phyloP scores from a whole-genome alignment of 1,140 invertebrate genomes.

The Drosophila oshimai region DNA sequence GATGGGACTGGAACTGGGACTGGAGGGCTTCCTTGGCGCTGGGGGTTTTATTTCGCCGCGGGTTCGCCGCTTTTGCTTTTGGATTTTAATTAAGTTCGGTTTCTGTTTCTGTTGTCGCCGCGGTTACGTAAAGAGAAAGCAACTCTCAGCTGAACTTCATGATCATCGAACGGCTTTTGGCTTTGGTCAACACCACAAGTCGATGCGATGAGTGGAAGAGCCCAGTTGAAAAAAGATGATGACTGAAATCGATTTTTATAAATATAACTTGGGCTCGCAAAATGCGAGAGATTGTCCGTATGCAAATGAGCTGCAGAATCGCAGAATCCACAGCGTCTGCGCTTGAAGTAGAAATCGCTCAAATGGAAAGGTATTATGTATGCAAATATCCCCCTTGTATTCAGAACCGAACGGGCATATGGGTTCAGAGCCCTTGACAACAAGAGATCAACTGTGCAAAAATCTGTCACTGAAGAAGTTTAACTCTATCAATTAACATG shows the following conservation, averaged over 20 bases:
- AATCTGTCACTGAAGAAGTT: background rate
- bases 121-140: slow-evolving; percentile 77
- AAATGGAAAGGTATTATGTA: slow-evolving; percentile 8
- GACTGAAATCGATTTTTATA: slow-evolving; percentile 16
- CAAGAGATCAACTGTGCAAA: background rate
- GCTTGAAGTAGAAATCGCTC: slow-evolving; percentile 39
- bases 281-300: slow-evolving; percentile 43
- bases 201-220: slow-evolving; percentile 20
- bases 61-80: slow-evolving; percentile 59
- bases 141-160: slow-evolving; percentile 66
- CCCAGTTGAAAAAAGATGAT: slow-evolving; percentile 45
- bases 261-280: slow-evolving; percentile 4
- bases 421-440: background rate
- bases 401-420: slow-evolving; percentile 12
- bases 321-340: slow-evolving; percentile 15
- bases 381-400: background rate
- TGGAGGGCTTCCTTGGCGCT: slow-evolving; percentile 50
- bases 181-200: slow-evolving; percentile 64
- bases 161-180: slow-evolving; percentile 79
- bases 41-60: slow-evolving; percentile 54
- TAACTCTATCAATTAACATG: background rate
- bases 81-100: slow-evolving; percentile 70
- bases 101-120: slow-evolving; percentile 71
- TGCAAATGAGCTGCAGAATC: slow-evolving; percentile 43
- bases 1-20: slow-evolving; percentile 12